Evolutionary conservation across 2,888 invertebrate species (phyloP).

Genomic region (Flexamia atlantica): DNA sequence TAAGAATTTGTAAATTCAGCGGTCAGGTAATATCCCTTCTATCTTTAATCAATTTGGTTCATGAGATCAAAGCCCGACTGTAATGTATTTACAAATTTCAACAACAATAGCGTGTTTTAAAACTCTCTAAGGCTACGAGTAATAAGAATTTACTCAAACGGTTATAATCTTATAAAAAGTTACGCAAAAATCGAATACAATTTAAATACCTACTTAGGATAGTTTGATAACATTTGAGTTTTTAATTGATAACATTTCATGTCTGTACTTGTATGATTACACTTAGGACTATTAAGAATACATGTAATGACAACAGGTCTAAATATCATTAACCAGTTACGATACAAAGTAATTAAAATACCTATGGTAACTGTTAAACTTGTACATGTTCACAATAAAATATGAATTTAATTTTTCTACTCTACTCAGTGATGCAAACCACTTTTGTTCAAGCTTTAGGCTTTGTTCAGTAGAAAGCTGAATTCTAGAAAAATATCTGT

Average conservation of each 20-base stretch:
- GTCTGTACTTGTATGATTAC: not conserved
- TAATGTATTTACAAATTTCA: constrained; percentile 31
- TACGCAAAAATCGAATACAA: not conserved
- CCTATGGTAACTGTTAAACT: constrained; percentile 37
- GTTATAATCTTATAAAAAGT: constrained; percentile 33
- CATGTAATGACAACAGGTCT: constrained; percentile 16
- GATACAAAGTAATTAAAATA: constrained; percentile 18
- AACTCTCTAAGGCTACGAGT: constrained; percentile 38
- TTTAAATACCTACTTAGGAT: constrained; percentile 28
- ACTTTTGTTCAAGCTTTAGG: constrained; percentile 41
- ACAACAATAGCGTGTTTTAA: constrained; percentile 21
- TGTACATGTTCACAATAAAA: constrained; percentile 32
- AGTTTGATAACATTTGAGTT: not conserved
- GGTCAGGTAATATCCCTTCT: constrained; percentile 15
- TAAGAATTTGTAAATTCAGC: constrained; percentile 47
- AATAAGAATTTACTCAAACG: constrained; percentile 26
- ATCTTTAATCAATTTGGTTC: constrained; percentile 47
- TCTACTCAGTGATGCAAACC: constrained; percentile 15
- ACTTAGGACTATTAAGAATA: not conserved
- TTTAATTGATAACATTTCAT: constrained; percentile 1
- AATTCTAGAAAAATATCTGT: constrained; percentile 62
- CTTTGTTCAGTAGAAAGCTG: constrained; percentile 24
- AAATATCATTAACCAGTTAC: not conserved
- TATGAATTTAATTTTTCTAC: constrained; percentile 18
- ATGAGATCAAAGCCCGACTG: constrained; percentile 56